These are phyloP conservation scores for Paramuricea clavata DNA, from an alignment of 92 coral and sea anemone species.

Conservation along the genomic window DNA sequence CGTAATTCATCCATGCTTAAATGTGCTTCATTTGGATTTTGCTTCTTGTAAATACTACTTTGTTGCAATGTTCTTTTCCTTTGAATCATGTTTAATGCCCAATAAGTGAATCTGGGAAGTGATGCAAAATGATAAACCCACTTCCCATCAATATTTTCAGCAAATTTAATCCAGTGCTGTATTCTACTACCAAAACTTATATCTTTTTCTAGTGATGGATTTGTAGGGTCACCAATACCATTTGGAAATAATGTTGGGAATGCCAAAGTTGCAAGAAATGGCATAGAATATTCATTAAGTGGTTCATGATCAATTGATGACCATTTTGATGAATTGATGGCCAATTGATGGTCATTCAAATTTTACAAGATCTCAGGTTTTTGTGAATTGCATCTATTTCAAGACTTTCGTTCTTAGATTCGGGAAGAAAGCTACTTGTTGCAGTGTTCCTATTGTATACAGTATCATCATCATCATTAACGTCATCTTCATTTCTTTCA, in stretches of 20 bases:
- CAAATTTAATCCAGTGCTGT: no score
- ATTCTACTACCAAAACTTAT: constrained; percentile 43
- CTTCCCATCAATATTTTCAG: no score
- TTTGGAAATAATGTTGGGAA: constrained; percentile 63
- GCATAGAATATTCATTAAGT: constrained; percentile 59
- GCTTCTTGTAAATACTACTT: neutral
- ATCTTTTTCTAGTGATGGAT: constrained; percentile 55
- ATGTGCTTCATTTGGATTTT: constrained; percentile 53
- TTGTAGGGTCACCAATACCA: constrained; percentile 50
- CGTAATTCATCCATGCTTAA: constrained; percentile 18
- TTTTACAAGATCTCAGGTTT: constrained; percentile 13
- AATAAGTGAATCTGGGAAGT: no score
- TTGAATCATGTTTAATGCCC: constrained; percentile 5
- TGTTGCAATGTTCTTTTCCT: neutral
- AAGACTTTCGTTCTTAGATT: constrained; percentile 19
- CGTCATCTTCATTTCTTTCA: neutral
- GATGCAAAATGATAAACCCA: constrained; percentile 10
- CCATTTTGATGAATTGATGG: constrained; percentile 55
- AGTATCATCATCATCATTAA: constrained; percentile 39
- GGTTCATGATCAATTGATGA: constrained; percentile 33
- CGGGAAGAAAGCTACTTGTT: constrained; percentile 56
- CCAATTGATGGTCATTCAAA: no score
- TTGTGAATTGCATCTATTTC: constrained; percentile 44
- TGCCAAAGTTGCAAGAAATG: constrained; percentile 63
- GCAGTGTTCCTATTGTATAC: constrained; percentile 42